Evolutionary conservation across 1,140 invertebrate genomes (phyloP).

Genomic region (Steinernema feltiae): DNA sequence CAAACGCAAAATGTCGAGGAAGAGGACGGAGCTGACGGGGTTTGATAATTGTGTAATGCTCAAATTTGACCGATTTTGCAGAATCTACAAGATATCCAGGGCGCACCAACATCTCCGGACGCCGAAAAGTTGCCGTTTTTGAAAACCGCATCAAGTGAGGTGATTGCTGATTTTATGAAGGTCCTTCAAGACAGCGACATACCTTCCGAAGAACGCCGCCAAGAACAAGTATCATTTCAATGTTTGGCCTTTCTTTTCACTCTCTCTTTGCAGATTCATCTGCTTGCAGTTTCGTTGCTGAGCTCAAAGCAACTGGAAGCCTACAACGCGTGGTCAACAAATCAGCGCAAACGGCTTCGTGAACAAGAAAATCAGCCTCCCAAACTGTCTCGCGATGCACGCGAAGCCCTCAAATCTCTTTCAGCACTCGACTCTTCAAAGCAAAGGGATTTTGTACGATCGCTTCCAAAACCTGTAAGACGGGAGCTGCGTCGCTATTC

Average conservation of each 20-base stretch:
- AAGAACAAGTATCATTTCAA: conserved; percentile 37
- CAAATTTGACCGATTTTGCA: not conserved
- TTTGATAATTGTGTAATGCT: not conserved
- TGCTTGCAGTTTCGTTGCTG: conserved; percentile 45
- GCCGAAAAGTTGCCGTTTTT: conserved; percentile 36
- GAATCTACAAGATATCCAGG: conserved; percentile 27
- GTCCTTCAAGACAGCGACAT: conserved; percentile 42
- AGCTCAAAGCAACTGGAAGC: conserved; percentile 28
- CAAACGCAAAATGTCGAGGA: not conserved
- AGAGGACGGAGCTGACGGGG: conserved; percentile 10
- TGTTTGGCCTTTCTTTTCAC: not conserved
- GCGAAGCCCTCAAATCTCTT: conserved; percentile 11
- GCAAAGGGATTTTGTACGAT: not conserved
- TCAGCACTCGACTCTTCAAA: not conserved
- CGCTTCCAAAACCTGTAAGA: not conserved
- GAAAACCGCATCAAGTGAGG: conserved; percentile 31
- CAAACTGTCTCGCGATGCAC: conserved; percentile 5
- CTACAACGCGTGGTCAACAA: conserved; percentile 43
- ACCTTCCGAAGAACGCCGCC: conserved; percentile 36
- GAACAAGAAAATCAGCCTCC: conserved; percentile 24
- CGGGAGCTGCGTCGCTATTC: conserved; percentile 15
- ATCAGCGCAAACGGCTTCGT: conserved; percentile 30
- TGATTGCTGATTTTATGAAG: conserved; percentile 30
- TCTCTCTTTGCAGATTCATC: conserved; percentile 34
- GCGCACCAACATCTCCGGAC: not conserved